These are phyloP conservation scores for Nomada fabriciana DNA, from an alignment of 2,888 invertebrate species.

Conservation along the genomic window DNA sequence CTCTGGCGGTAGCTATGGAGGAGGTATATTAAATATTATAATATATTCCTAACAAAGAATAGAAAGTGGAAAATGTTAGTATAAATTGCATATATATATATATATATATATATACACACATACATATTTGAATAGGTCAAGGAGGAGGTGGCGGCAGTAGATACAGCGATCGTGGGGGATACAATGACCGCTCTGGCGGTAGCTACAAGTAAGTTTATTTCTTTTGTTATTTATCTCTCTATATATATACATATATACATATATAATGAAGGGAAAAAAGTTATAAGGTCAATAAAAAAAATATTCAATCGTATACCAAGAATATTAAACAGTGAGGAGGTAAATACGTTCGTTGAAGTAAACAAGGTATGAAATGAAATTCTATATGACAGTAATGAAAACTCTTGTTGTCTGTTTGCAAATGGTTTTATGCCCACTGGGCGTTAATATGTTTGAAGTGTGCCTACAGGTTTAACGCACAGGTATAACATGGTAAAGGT, in stretches of 20 bases:
- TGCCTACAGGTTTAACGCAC: constrained; percentile 85
- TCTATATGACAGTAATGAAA: constrained; percentile 73
- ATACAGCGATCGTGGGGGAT: constrained; percentile 85
- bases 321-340: constrained; percentile 57
- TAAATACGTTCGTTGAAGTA: constrained; percentile 65
- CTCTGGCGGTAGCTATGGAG: constrained; percentile 73
- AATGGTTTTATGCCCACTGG: constrained; percentile 80
- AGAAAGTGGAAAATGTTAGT: too few relatives aligned
- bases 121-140: constrained; percentile 84
- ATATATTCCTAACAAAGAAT: not conserved
- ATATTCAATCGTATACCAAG: constrained; percentile 49
- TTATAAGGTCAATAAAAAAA: constrained; percentile 36
- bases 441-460: constrained; percentile 84
- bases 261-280: constrained; percentile 53
- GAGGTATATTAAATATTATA: constrained; percentile 60
- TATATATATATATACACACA: constrained; percentile 5
- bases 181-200: constrained; percentile 82
- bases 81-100: not conserved
- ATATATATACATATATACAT: constrained; percentile 36
- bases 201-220: constrained; percentile 83
- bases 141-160: constrained; percentile 83
- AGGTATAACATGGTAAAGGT: constrained; percentile 83
- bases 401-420: constrained; percentile 73
- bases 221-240: constrained; percentile 28
- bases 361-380: constrained; percentile 75